Evolutionary conservation across 1,140 invertebrate species (phyloP), one percentile per base, ranked within the genome.

Genomic region (Dysdera silvatica): DNA sequence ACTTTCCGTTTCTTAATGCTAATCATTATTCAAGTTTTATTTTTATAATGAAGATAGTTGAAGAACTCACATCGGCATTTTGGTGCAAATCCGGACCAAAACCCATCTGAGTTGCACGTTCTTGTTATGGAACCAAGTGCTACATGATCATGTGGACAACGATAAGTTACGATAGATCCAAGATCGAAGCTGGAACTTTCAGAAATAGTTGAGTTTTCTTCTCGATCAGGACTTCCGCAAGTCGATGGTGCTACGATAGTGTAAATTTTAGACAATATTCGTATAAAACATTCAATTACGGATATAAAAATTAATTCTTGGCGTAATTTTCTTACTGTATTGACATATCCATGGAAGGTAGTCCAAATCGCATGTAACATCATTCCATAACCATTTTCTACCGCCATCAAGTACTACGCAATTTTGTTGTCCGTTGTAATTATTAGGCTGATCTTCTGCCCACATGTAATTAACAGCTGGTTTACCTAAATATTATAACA

Each of bases 381-480:
- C 91, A 74, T 95, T 95, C 91, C 91, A 95, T 0, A 87, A 77
- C 91, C 91, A 95, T 41, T 84, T 83, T 54, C 88, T 80, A 0
- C 87, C 89, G 3, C 91, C 90, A 71, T 95, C 91, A 56, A 95
- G 77, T 7, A 94, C 89, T 4, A 88, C 89, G 75, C 91, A 95
- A 74, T 95, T 94, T 75, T 95, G 91, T 71, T 95, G 89, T 0
- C 90, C 89, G 71, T 94, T 95, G 76, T 95, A 95, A 71, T 95
- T 95, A 72, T 95, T 95, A 0, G 91, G 91, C 71, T 95, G 91
- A 70, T 93, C 90, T 72, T 89, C 88, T 33, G 89, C 91, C 91
- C 91, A 95, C 1, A 86, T 80, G 24, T 24, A 67, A 26, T 57
- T n/a, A n/a, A n/a, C 20, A 55, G 52, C 23, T 47, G 33, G n/a